These are phyloP conservation scores for Zeus faber DNA, from an alignment of 2,113 vertebrate genomes.

Conservation along the genomic window DNA sequence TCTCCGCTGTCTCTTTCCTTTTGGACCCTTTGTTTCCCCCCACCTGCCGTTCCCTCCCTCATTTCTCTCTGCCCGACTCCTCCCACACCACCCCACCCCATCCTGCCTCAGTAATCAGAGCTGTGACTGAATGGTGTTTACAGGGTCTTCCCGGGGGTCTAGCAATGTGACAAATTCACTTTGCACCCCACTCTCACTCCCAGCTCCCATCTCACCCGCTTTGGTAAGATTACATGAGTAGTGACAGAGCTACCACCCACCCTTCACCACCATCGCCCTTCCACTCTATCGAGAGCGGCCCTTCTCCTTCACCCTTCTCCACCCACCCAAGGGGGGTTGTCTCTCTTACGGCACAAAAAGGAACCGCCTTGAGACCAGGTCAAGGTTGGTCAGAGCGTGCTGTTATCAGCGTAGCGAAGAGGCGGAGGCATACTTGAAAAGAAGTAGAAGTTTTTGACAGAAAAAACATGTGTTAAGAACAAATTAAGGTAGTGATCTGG, in stretches of 20 bases:
- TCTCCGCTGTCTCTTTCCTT: background rate
- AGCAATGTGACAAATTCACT: background rate
- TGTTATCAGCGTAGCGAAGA: no score
- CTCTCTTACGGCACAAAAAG: no score
- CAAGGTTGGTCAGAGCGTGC: no score
- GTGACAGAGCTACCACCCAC: background rate
- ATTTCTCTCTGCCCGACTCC: background rate
- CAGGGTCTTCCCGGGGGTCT: background rate
- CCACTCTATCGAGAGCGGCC: no score
- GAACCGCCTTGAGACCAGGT: no score
- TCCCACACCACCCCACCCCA: background rate
- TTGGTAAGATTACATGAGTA: no score
- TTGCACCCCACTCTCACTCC: slow-evolving; percentile 13
- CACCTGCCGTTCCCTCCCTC: background rate
- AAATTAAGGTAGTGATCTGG: no score
- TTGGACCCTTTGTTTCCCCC: background rate
- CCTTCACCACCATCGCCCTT: slow-evolving; percentile 3
- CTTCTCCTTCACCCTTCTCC: no score
- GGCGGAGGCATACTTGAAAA: no score
- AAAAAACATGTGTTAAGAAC: no score
- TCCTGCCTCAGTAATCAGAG: background rate
- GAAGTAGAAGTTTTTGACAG: no score
- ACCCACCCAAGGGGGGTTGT: no score
- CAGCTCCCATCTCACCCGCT: slow-evolving; percentile 28
- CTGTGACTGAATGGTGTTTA: background rate